A percentile compares a stretch with the other conserved stretches of the same genome.
phyloP scores from a whole-genome alignment of 2,888 invertebrate species.

The Kryphioiulus occultus region DNA sequence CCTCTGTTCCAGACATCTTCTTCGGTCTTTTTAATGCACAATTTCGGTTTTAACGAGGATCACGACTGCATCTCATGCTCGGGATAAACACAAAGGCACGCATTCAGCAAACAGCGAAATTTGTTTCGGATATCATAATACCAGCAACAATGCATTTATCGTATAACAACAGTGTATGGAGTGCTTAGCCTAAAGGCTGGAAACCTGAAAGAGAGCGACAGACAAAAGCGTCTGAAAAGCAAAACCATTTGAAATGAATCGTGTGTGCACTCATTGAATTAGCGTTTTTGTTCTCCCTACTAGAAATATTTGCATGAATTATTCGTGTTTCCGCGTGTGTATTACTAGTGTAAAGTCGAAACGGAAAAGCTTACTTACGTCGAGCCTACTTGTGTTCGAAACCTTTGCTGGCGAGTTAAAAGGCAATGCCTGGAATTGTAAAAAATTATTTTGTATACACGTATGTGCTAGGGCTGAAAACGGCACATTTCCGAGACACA shows the following conservation, averaged over 20 bases:
- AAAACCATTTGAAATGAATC: slow-evolving; percentile 32
- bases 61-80: background rate
- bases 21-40: slow-evolving; percentile 17
- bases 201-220: slow-evolving; percentile 3
- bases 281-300: background rate
- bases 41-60: slow-evolving; percentile 24
- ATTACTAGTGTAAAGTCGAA: background rate
- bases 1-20: background rate
- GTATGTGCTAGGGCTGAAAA: no score
- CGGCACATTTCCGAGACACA: no score
- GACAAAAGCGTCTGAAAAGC: background rate
- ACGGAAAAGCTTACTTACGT: background rate
- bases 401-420: no score
- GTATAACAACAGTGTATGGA: slow-evolving; percentile 12
- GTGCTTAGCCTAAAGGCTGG: background rate
- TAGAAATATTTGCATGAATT: background rate
- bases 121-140: slow-evolving; percentile 39
- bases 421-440: no score
- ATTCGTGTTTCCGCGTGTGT: background rate
- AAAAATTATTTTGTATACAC: no score
- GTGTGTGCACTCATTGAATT: background rate
- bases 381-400: background rate
- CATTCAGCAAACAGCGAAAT: slow-evolving; percentile 13
- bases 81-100: slow-evolving; percentile 21
- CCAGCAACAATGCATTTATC: slow-evolving; percentile 21